A percentile compares a stretch with the other conserved stretches of the same genome.
These are phyloP conservation scores for Ganaspis sp. DNA, from an alignment of 1,140 invertebrate species.

Conservation along the genomic window DNA sequence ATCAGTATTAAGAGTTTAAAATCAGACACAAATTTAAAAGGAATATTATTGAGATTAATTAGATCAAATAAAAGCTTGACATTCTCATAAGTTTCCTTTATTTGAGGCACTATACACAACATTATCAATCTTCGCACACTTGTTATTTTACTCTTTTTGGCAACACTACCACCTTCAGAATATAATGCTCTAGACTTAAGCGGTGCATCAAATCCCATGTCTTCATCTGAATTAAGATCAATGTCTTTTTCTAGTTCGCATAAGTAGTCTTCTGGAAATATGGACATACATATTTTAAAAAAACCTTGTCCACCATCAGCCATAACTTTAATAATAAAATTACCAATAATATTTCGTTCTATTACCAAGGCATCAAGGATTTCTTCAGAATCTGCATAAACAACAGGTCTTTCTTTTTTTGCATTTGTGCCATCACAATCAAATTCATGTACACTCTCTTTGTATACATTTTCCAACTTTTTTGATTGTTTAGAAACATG, in stretches of 20 bases:
- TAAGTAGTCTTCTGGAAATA: slow-evolving; percentile 32
- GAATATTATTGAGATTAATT: slow-evolving; percentile 22
- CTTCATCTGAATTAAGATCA: too few relatives aligned
- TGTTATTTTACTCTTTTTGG: too few relatives aligned
- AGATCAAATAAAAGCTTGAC: background rate
- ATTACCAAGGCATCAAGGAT: slow-evolving; percentile 33
- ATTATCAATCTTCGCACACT: too few relatives aligned
- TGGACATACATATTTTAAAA: slow-evolving; percentile 38
- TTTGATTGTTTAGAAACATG: slow-evolving; percentile 32
- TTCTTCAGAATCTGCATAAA: slow-evolving; percentile 35
- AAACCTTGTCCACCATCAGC: slow-evolving; percentile 38
- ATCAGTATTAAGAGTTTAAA: slow-evolving; percentile 29
- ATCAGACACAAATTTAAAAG: slow-evolving; percentile 30
- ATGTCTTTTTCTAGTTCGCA: too few relatives aligned
- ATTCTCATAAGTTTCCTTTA: background rate
- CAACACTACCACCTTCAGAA: too few relatives aligned
- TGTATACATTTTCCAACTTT: slow-evolving; percentile 30
- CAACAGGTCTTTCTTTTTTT: slow-evolving; percentile 16
- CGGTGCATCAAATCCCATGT: too few relatives aligned
- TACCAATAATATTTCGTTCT: slow-evolving; percentile 16
- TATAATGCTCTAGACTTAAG: too few relatives aligned
- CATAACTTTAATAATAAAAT: slow-evolving; percentile 35
- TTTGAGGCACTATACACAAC: background rate
- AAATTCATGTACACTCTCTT: slow-evolving; percentile 31
- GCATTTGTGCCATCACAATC: slow-evolving; percentile 29